Percentiles rank a stretch among this genome's conserved stretches.
These are phyloP conservation scores for Erebia palarica DNA, from an alignment of 2,888 invertebrate genomes.

Conservation along the genomic window DNA sequence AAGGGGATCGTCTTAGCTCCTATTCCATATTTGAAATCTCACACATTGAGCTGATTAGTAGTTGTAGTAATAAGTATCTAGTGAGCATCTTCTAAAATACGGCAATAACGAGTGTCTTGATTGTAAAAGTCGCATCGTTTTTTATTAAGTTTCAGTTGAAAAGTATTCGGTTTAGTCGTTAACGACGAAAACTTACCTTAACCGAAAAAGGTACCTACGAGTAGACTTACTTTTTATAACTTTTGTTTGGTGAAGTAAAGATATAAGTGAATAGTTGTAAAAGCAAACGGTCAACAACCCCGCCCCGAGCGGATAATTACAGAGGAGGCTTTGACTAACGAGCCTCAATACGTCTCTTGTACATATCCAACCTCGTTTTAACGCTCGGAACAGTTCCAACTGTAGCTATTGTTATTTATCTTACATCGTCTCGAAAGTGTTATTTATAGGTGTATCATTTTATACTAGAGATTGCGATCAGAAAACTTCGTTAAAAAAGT, in stretches of 20 bases:
- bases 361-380: constrained; percentile 28
- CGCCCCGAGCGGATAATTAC: constrained; percentile 62
- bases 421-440: constrained; percentile 5
- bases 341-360: constrained; percentile 44
- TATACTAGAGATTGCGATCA: background rate
- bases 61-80: too few relatives aligned
- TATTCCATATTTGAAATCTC: background rate
- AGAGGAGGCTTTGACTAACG: constrained; percentile 63
- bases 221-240: constrained; percentile 53
- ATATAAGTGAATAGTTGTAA: constrained; percentile 72
- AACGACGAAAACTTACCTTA: constrained; percentile 35
- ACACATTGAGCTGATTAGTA: too few relatives aligned
- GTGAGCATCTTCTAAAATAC: too few relatives aligned
- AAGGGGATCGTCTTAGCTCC: too few relatives aligned
- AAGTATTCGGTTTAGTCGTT: too few relatives aligned
- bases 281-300: constrained; percentile 67
- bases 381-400: constrained; percentile 14
- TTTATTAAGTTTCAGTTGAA: background rate
- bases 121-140: too few relatives aligned
- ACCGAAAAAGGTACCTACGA: constrained; percentile 57
- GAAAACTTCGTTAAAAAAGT: background rate
- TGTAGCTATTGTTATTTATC: constrained; percentile 20
- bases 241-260: constrained; percentile 74
- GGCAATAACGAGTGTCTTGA: too few relatives aligned
- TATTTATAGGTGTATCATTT: constrained; percentile 23